Conservation (phyloP, 64 coral and sea anemone species). For the Acropora yongei region DNA sequence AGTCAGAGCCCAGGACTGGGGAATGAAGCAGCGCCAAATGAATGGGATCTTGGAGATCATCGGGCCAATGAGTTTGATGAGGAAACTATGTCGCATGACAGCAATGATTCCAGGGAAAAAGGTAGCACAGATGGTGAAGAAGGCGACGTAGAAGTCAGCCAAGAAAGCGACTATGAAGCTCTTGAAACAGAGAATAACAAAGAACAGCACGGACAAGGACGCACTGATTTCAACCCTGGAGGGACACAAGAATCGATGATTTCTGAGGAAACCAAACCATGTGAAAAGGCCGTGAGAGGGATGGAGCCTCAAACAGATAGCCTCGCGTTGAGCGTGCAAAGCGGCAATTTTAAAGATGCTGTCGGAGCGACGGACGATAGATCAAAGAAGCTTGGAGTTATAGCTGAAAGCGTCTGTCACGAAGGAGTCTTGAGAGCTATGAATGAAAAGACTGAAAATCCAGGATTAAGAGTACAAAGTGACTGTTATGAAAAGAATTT, state of each 20-base stretch:
- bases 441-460: background rate
- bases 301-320: background rate
- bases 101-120: conserved; percentile 7
- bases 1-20: background rate
- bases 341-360: too few relatives aligned
- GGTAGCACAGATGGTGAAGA: conserved; percentile 3
- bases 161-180: background rate
- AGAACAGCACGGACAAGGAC: background rate
- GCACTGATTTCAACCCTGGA: background rate
- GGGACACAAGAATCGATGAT: too few relatives aligned
- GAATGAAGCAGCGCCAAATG: background rate
- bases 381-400: background rate
- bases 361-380: background rate
- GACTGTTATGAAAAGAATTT: background rate
- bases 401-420: background rate
- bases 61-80: background rate
- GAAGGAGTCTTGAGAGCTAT: background rate
- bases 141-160: background rate
- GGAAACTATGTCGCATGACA: conserved; percentile 13
- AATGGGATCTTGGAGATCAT: background rate
- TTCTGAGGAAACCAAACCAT: too few relatives aligned
- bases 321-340: background rate
- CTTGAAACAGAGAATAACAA: background rate
- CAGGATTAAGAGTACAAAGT: background rate
- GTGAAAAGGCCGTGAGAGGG: too few relatives aligned